Base-by-base conservation (phyloP, 2,888 invertebrate genomes). In the Xiphydria camelus region DNA sequence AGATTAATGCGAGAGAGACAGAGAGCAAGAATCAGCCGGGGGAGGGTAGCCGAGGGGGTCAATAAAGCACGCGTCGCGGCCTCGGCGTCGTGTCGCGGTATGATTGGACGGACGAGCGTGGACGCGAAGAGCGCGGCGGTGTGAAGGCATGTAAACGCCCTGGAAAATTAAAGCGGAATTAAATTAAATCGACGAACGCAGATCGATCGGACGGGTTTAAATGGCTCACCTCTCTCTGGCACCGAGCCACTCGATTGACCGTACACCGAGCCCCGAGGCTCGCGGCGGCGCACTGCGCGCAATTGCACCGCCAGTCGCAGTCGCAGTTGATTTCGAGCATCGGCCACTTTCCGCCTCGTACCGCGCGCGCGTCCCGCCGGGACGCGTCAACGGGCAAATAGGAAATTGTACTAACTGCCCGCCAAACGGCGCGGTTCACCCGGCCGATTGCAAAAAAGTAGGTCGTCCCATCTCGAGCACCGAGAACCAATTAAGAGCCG, bases 71-170 rank as follows among this genome's bases (percentile, higher is more conserved):
- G n/a, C n/a, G n/a, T n/a, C n/a, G n/a, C n/a, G n/a, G n/a, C n/a
- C n/a, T n/a, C n/a, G n/a, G n/a, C n/a, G n/a, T n/a, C n/a, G n/a
- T n/a, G n/a, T n/a, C n/a, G n/a, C n/a, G n/a, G n/a, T n/a, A n/a
- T n/a, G n/a, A n/a, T n/a, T n/a, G n/a, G n/a, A n/a, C n/a, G n/a
- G n/a, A 50, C 56, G 51, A 44, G 55, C 59, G 53, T 59, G 62
- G 64, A 60, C 50, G 31, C 42, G 55, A 61, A 66, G 64, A 65
- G 60, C 57, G 55, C 58, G 43, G 35, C 39, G 51, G 49, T 45
- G 46, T 42, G 39, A 38, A 44, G 47, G 45, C 51, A 48, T 51
- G 52, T 45, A 43, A 45, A 47, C 39, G 51, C 40, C 23, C 7
- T 41, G 10, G 6, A 17, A 48, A 41, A 43, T 43, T 23, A 34